Conservation (phyloP, 1,140 invertebrate genomes). For the Drosophila funebris region DNA sequence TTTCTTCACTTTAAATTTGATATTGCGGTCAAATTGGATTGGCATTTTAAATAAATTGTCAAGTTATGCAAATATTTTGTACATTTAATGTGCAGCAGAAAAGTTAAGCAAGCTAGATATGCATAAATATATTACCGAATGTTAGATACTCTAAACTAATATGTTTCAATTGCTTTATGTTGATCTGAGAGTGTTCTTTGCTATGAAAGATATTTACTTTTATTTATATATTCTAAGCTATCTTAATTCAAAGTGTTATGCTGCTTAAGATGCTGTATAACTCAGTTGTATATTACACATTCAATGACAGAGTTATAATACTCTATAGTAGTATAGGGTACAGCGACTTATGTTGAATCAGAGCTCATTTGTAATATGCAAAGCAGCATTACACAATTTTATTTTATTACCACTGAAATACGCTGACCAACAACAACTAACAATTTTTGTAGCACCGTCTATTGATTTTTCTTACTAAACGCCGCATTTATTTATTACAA, state of each 20-base stretch:
- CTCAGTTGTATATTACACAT: no score
- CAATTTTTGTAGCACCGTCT: constrained; percentile 7
- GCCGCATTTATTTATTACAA: constrained; percentile 78
- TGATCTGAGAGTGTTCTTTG: no score
- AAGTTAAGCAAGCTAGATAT: background rate
- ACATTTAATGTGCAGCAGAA: background rate
- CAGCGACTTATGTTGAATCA: background rate
- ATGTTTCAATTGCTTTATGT: no score
- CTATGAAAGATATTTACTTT: no score
- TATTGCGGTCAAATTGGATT: background rate
- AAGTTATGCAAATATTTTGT: constrained; percentile 1
- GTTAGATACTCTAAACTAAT: background rate
- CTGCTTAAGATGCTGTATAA: no score
- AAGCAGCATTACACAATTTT: constrained; percentile 33
- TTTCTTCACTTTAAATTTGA: background rate
- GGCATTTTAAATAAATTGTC: background rate
- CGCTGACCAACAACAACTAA: constrained; percentile 11
- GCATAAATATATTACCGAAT: background rate
- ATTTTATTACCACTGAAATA: constrained; percentile 10
- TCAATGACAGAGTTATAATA: background rate
- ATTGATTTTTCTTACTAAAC: constrained; percentile 55
- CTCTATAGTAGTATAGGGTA: background rate
- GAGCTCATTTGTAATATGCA: constrained; percentile 28
- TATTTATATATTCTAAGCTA: no score
- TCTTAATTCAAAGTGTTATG: no score